These are phyloP conservation scores for Illadopsis cleaveri DNA, from an alignment of 2,113 vertebrate genomes.

Conservation along the genomic window DNA sequence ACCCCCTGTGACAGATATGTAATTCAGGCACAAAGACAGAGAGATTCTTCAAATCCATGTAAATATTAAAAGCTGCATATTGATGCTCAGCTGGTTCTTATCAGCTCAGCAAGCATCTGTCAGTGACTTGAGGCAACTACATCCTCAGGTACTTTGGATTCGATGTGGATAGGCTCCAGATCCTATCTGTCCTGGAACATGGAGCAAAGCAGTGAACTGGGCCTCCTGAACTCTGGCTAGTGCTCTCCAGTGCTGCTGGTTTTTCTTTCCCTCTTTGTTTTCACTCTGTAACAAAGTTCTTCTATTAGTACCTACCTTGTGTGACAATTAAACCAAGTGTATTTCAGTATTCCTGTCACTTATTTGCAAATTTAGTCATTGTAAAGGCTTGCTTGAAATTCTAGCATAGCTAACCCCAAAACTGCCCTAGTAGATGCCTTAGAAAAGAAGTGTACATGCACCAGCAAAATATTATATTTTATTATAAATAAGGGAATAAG, in stretches of 20 bases:
- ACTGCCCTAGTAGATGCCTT: neutral
- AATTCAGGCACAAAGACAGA: neutral
- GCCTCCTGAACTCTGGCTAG: neutral
- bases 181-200: neutral
- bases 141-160: neutral
- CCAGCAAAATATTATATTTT: too few relatives aligned
- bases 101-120: neutral
- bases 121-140: neutral
- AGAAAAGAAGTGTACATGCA: neutral
- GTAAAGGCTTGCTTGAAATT: neutral
- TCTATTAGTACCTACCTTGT: neutral
- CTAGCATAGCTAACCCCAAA: neutral
- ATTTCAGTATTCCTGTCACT: neutral
- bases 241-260: fast-evolving
- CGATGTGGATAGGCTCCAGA: neutral
- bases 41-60: neutral
- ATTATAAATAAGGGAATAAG: neutral
- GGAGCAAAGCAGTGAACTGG: neutral
- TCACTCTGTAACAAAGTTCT: neutral
- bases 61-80: neutral
- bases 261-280: neutral
- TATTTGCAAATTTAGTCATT: neutral
- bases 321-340: neutral
- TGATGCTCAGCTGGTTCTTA: neutral
- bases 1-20: neutral